Evolutionary conservation across 1,140 invertebrate species (phyloP), one percentile per base, ranked within the genome.

Genomic region (Hormaphis cornu): DNA sequence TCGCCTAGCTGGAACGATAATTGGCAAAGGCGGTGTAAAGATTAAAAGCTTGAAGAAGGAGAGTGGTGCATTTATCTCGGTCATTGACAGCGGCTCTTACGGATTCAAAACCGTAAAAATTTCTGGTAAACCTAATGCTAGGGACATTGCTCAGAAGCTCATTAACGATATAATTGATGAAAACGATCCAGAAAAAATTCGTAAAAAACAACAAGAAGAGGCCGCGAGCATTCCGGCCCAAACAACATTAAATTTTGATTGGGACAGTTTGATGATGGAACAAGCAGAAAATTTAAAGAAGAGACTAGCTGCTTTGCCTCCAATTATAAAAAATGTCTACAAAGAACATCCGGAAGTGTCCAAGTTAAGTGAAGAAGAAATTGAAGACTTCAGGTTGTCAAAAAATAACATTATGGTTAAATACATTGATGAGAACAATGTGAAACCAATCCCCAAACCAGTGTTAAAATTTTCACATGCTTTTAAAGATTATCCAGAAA

Each of bases 241-340:
- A 18, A 14, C 33, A 18, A 44, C 33, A 7, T 48, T 20, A 1
- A 44, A 50, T n/a, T 42, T 26, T 50, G n/a, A 54, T 30, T 69
- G 66, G 48, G 48, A 69, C 1, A 7, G 42, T 5, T 40, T 54
- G 18, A 26, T 70, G 50, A 42, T 40, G 54, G 66, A 54, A 42
- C 50, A 54, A 44, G 33, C 18, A 5, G 66, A 78, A 30, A 14
- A 70, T 1, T 26, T 28, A 12, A 42, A 35, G 59, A 30, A 48
- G 56, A 82, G 82, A 70, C 89, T 84, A 83, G 81, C 82, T 2
- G 81, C 83, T 70, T 79, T 85, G 20, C 85, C 87, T 1, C 78
- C 82, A 3, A 81, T 95, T 16, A 80, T 83, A 3, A 95, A 95
- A 78, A 79, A 92, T 74, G 93, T 96, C 75, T 97, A 96, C 74